These are phyloP conservation scores for Glomeris marginata DNA, from an alignment of 2,888 invertebrate species.

Conservation along the genomic window DNA sequence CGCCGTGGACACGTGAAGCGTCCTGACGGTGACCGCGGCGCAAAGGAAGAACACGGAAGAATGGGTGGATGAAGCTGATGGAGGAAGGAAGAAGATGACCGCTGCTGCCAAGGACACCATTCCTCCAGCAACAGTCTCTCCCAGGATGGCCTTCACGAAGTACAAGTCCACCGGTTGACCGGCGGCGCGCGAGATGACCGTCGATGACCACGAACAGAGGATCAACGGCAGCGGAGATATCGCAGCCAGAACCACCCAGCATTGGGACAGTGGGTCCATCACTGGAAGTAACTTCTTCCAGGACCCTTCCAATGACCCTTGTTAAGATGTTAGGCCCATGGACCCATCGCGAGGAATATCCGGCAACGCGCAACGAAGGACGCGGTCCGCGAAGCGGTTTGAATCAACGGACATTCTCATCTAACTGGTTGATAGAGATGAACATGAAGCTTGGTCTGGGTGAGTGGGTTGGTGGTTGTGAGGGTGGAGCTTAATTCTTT, in stretches of 20 bases:
- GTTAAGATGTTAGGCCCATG: too few relatives aligned
- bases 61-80: slow-evolving; percentile 17
- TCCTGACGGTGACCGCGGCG: slow-evolving; percentile 37
- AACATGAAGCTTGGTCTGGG: too few relatives aligned
- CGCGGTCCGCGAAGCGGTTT: too few relatives aligned
- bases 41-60: slow-evolving; percentile 29
- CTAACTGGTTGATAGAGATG: too few relatives aligned
- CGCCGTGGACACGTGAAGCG: slow-evolving; percentile 37
- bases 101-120: slow-evolving; percentile 5
- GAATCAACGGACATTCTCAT: too few relatives aligned
- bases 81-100: slow-evolving; percentile 7
- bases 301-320: too few relatives aligned
- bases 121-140: slow-evolving; percentile 19
- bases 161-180: slow-evolving; percentile 36
- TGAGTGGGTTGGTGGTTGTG: too few relatives aligned
- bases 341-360: too few relatives aligned
- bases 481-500: too few relatives aligned
- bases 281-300: too few relatives aligned
- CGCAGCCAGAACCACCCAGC: slow-evolving; percentile 23
- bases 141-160: slow-evolving; percentile 33
- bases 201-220: slow-evolving; percentile 25
- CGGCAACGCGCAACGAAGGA: too few relatives aligned
- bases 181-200: slow-evolving; percentile 36
- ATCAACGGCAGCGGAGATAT: slow-evolving; percentile 22
- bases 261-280: slow-evolving; percentile 9